Conservation (phyloP, 2,113 vertebrate genomes). For the Oenanthe oenanthe region DNA sequence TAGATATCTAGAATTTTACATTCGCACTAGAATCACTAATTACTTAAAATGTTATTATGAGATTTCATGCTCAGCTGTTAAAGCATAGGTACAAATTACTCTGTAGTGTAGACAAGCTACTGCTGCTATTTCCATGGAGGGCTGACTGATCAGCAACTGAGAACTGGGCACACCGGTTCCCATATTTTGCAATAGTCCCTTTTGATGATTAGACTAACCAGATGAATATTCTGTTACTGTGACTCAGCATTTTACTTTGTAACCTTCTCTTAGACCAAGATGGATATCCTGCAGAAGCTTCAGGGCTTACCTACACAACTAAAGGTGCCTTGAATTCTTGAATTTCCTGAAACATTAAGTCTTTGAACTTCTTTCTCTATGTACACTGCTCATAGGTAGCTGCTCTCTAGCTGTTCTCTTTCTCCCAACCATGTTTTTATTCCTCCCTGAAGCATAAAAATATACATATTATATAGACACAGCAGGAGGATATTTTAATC, state of each 20-base stretch:
- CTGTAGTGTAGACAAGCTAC: neutral
- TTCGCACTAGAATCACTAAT: neutral
- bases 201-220: neutral
- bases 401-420: neutral
- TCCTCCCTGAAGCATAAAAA: neutral
- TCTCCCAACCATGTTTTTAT: neutral
- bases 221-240: neutral
- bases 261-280: neutral
- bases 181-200: neutral
- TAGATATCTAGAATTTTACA: neutral
- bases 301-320: neutral
- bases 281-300: neutral
- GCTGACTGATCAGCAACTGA: neutral
- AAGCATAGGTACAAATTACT: neutral
- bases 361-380: neutral
- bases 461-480: neutral
- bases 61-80: neutral
- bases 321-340: neutral
- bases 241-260: neutral
- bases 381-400: neutral
- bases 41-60: neutral
- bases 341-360: neutral
- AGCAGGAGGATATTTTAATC: neutral
- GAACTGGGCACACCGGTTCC: neutral
- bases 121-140: neutral